A percentile compares a stretch with the other conserved stretches of the same genome.
phyloP scores from a whole-genome alignment of 2,888 invertebrate genomes.

The Chesias legatella region DNA sequence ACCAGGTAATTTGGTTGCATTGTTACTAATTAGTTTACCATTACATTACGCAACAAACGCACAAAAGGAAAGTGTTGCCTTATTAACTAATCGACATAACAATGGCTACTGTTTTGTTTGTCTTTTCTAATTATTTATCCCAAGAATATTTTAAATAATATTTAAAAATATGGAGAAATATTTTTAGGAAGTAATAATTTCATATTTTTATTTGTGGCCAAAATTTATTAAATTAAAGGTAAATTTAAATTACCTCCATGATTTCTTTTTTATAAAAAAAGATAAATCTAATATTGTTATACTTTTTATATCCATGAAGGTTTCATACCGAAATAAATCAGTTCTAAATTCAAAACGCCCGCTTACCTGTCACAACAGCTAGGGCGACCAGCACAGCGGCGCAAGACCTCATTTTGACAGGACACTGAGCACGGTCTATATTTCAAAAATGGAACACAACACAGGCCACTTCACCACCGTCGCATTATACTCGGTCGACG shows the following conservation, averaged over 20 bases:
- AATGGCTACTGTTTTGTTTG: conserved; percentile 20
- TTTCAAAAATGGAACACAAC: conserved; percentile 57
- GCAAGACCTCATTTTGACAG: conserved; percentile 61
- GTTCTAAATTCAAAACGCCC: not conserved
- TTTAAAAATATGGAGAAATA: not conserved
- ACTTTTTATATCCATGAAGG: no score
- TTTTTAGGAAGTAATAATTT: not conserved
- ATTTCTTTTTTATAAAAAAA: no score
- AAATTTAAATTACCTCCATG: not conserved
- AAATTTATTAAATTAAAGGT: not conserved
- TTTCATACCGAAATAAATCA: no score
- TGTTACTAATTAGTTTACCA: conserved; percentile 19
- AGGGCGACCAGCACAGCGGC: conserved; percentile 59
- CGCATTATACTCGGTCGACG: conserved; percentile 61
- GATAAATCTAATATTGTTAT: no score
- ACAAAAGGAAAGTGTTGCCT: conserved; percentile 25
- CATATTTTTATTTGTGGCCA: not conserved
- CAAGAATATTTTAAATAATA: conserved; percentile 13
- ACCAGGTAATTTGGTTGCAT: not conserved
- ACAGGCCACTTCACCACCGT: conserved; percentile 71
- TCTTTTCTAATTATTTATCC: conserved; percentile 7
- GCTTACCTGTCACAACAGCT: conserved; percentile 64
- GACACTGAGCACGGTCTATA: conserved; percentile 49
- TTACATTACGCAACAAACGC: conserved; percentile 19
- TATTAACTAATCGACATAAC: conserved; percentile 26